Percentiles rank a stretch among this genome's conserved stretches.
phyloP scores from a whole-genome alignment of 2,113 vertebrate species.

The Scomber japonicus region DNA sequence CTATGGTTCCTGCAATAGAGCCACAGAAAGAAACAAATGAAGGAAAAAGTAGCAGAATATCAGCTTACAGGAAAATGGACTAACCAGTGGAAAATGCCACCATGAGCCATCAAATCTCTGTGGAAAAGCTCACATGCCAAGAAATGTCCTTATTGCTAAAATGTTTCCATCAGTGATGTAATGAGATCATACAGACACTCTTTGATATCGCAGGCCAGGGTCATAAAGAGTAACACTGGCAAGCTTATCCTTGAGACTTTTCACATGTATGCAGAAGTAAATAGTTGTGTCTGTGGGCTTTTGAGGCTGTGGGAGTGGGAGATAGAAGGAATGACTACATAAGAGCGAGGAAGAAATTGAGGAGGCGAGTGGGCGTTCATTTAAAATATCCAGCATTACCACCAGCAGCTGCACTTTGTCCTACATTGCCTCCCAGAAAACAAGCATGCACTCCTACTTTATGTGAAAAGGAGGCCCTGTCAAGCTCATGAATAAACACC shows the following conservation, averaged over 20 bases:
- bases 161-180: slow-evolving; percentile 38
- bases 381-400: slow-evolving; percentile 54
- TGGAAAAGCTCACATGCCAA: slow-evolving; percentile 34
- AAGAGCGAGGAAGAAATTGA: slow-evolving; percentile 5
- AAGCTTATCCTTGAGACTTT: slow-evolving; percentile 18
- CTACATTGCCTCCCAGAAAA: slow-evolving; percentile 52
- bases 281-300: slow-evolving; percentile 24
- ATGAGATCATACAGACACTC: slow-evolving; percentile 13
- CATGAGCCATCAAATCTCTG: not conserved
- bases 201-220: not conserved
- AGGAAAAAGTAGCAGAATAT: not conserved
- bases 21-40: slow-evolving; percentile 9
- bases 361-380: slow-evolving; percentile 42
- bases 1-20: not conserved
- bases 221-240: not conserved
- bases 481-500: slow-evolving; percentile 66
- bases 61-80: slow-evolving; percentile 9
- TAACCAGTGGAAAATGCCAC: slow-evolving; percentile 11
- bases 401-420: slow-evolving; percentile 66
- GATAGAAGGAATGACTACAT: slow-evolving; percentile 11
- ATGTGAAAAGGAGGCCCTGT: slow-evolving; percentile 65
- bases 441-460: slow-evolving; percentile 44
- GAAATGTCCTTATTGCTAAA: slow-evolving; percentile 15
- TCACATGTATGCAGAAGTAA: slow-evolving; percentile 25
- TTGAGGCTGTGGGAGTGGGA: slow-evolving; percentile 21